Evolutionary conservation across 2,888 invertebrate species (phyloP).

Genomic region (Lacanobia oleracea): DNA sequence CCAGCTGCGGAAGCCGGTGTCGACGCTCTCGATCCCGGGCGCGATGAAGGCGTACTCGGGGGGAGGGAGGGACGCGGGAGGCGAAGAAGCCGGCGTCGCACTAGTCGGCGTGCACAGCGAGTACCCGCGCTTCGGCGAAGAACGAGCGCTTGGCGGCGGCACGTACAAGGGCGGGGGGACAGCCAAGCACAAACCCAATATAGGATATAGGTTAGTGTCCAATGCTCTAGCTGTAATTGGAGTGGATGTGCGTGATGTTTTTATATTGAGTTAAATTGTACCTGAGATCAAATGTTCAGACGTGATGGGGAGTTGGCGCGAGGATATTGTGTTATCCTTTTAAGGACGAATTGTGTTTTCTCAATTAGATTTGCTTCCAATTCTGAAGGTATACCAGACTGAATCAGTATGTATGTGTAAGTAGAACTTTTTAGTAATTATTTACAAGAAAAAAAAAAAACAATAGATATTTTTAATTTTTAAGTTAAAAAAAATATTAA

Average conservation of each 20-base stretch:
- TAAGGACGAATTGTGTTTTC: slow-evolving; percentile 26
- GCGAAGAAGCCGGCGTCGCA: slow-evolving; percentile 97
- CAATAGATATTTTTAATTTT: not conserved
- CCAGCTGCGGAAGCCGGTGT: slow-evolving; percentile 99
- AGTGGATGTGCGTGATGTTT: slow-evolving; percentile 62
- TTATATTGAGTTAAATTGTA: slow-evolving; percentile 56
- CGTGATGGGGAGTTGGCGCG: slow-evolving; percentile 13
- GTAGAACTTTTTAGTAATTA: not conserved
- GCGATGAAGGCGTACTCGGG: slow-evolving; percentile 95
- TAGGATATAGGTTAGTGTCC: slow-evolving; percentile 93
- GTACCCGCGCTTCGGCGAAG: slow-evolving; percentile 97
- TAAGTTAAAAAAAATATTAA: not conserved
- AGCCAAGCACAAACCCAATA: slow-evolving; percentile 97
- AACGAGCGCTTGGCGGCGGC: slow-evolving; percentile 94
- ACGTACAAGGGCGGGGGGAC: slow-evolving; percentile 94
- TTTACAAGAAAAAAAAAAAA: not conserved
- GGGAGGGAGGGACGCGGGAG: slow-evolving; percentile 91
- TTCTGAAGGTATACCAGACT: not conserved
- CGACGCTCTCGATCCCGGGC: slow-evolving; percentile 98
- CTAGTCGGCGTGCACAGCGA: slow-evolving; percentile 97
- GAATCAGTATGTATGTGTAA: not conserved
- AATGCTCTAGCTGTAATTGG: slow-evolving; percentile 69
- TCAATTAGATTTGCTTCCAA: slow-evolving; percentile 22
- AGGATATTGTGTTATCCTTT: slow-evolving; percentile 37
- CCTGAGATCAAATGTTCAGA: slow-evolving; percentile 39